Percentiles rank a stretch among this genome's conserved stretches.
phyloP scores from a whole-genome alignment of 1,140 invertebrate genomes.

The Drosophila hydei region DNA sequence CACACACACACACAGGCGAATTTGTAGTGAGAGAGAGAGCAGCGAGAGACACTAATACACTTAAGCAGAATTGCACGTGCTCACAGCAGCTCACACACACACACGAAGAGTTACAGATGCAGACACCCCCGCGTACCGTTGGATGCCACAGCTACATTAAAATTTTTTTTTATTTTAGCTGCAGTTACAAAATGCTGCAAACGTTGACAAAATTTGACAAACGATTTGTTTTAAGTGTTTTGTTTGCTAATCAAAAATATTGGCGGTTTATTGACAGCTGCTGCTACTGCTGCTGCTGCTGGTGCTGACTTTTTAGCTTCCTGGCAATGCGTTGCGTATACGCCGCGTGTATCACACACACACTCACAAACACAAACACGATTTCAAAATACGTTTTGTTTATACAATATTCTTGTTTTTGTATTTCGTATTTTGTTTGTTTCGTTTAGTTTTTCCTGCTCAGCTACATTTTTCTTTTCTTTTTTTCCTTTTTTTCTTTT shows the following conservation, averaged over 20 bases:
- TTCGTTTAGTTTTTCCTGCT: slow-evolving; percentile 12
- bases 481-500: slow-evolving; percentile 9
- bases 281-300: slow-evolving; percentile 8
- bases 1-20: slow-evolving; percentile 46
- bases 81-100: slow-evolving; percentile 51
- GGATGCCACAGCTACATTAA: slow-evolving; percentile 23
- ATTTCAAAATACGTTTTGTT: slow-evolving; percentile 35
- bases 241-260: slow-evolving; percentile 13
- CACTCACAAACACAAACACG: neutral
- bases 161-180: slow-evolving; percentile 20
- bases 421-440: slow-evolving; percentile 19
- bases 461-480: slow-evolving; percentile 8
- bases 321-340: slow-evolving; percentile 56
- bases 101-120: slow-evolving; percentile 25
- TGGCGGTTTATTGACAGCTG: slow-evolving; percentile 41
- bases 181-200: slow-evolving; percentile 46
- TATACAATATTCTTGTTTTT: slow-evolving; percentile 30
- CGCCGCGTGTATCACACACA: slow-evolving; percentile 30
- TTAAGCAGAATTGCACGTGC: slow-evolving; percentile 60
- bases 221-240: slow-evolving; percentile 9
- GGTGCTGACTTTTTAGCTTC: slow-evolving; percentile 5
- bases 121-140: slow-evolving; percentile 36
- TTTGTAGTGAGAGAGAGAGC: slow-evolving; percentile 30
- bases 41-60: slow-evolving; percentile 59
- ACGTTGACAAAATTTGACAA: slow-evolving; percentile 56